Evolutionary conservation across 2,888 invertebrate genomes (phyloP).

Genomic region (Altica lythri): DNA sequence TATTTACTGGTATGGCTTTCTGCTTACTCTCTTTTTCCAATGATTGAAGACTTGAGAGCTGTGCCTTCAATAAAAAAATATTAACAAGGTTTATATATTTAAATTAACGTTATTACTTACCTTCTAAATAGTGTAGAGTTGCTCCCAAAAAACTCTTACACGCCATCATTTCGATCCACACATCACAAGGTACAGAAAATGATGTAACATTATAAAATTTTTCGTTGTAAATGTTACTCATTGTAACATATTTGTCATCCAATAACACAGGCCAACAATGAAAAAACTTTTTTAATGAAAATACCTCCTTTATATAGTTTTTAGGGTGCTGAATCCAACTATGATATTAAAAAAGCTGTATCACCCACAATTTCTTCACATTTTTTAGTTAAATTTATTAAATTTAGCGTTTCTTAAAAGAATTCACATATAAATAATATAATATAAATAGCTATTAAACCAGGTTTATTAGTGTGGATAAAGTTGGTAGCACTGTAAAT

Average conservation of each 20-base stretch:
- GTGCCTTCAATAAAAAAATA: background rate
- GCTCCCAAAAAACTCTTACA: conserved; percentile 6
- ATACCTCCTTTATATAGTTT: too few relatives aligned
- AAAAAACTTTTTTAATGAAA: too few relatives aligned
- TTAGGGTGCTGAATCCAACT: too few relatives aligned
- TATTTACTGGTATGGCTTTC: conserved; percentile 5
- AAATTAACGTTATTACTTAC: background rate
- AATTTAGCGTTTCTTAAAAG: too few relatives aligned
- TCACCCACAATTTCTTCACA: too few relatives aligned
- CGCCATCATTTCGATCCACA: conserved; percentile 4
- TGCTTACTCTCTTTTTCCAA: background rate
- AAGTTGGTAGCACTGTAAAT: too few relatives aligned
- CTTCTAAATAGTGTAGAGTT: conserved; percentile 2
- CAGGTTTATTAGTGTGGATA: too few relatives aligned
- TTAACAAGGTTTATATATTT: background rate
- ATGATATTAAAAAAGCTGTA: too few relatives aligned
- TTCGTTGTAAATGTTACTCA: background rate
- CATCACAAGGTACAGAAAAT: background rate
- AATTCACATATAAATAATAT: too few relatives aligned
- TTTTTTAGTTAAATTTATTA: too few relatives aligned
- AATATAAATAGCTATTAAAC: too few relatives aligned
- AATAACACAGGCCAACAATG: too few relatives aligned
- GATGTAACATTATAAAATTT: background rate
- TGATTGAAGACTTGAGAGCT: conserved; percentile 2
- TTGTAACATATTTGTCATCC: conserved; percentile 3